Evolutionary conservation across 2,113 vertebrate species (phyloP).

Genomic region (Herpetotheres cachinnans): DNA sequence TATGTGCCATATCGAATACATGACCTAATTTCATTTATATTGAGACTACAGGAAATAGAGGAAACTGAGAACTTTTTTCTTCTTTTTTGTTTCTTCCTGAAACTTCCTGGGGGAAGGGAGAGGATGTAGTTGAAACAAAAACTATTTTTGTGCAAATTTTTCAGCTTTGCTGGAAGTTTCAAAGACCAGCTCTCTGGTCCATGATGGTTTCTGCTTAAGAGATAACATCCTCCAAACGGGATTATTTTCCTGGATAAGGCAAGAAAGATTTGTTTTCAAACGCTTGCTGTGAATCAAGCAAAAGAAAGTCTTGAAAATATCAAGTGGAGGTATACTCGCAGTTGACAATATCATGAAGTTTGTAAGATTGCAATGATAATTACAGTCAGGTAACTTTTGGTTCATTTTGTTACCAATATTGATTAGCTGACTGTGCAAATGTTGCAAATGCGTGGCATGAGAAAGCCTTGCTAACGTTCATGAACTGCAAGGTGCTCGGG

Average conservation of each 20-base stretch:
- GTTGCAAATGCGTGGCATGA: background rate
- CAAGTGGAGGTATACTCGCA: accelerated
- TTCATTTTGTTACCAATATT: background rate
- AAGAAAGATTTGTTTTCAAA: background rate
- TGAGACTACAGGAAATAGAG: background rate
- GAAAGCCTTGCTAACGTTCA: background rate
- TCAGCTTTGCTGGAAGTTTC: background rate
- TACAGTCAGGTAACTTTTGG: background rate
- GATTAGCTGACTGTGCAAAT: background rate
- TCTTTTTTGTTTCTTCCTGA: background rate
- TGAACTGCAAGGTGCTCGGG: background rate
- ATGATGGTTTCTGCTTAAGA: background rate
- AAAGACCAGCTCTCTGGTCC: background rate
- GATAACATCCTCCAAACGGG: background rate
- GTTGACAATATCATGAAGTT: background rate
- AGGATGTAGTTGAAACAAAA: background rate
- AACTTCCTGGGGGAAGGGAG: background rate
- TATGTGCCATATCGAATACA: background rate
- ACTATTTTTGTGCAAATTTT: background rate
- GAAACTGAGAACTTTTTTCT: accelerated
- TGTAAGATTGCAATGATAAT: background rate
- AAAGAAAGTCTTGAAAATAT: background rate
- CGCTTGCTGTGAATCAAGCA: background rate
- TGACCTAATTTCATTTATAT: background rate
- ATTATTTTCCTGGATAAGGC: background rate